Evolutionary conservation across 1,140 invertebrate species (phyloP).

Genomic region (Penaeus indicus): DNA sequence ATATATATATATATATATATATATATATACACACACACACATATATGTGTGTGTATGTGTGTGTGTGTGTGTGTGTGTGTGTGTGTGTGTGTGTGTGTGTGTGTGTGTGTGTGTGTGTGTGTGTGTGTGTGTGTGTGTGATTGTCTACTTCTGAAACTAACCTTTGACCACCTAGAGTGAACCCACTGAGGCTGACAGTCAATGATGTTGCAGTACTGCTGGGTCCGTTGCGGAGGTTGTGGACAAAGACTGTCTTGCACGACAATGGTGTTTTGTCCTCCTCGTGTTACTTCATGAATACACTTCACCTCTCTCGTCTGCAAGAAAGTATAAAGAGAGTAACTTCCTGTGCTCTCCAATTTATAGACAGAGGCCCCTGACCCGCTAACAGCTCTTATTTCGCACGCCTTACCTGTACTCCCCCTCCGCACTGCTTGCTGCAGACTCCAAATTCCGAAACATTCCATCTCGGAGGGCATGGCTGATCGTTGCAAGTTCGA

Average conservation of each 20-base stretch:
- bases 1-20: too few relatives aligned
- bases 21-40: too few relatives aligned
- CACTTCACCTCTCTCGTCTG: conserved; percentile 79
- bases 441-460: conserved; percentile 80
- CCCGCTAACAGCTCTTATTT: not conserved
- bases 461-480: conserved; percentile 85
- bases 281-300: conserved; percentile 91
- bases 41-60: too few relatives aligned
- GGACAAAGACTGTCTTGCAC: conserved; percentile 92
- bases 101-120: not conserved
- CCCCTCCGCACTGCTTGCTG: conserved; percentile 91
- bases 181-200: conserved; percentile 93
- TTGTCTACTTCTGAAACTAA: conserved; percentile 64
- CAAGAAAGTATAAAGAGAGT: conserved; percentile 44
- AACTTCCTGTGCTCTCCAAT: too few relatives aligned
- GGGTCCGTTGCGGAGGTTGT: conserved; percentile 84
- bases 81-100: not conserved
- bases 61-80: too few relatives aligned
- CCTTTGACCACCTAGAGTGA: conserved; percentile 84
- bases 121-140: too few relatives aligned
- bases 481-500: conserved; percentile 93
- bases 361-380: not conserved
- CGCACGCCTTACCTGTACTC: conserved; percentile 76
- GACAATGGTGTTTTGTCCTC: conserved; percentile 86
- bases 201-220: conserved; percentile 91